Percentiles rank a stretch among this genome's conserved stretches.
phyloP scores from a whole-genome alignment of 2,797 vertebrate genomes.

The Hypotaenidia okinawae region DNA sequence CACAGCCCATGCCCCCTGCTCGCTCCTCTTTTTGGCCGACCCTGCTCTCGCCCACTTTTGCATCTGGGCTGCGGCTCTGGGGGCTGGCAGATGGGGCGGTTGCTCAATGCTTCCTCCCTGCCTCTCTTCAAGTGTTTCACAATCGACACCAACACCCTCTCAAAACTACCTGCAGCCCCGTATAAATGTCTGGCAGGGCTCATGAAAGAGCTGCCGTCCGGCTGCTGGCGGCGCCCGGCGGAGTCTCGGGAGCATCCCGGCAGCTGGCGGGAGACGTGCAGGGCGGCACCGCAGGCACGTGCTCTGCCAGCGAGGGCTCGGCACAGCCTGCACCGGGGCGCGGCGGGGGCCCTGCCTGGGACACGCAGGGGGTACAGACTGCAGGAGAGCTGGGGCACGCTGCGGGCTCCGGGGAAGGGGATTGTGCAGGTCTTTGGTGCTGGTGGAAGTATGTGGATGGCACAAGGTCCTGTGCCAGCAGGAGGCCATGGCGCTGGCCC shows the following conservation, averaged over 20 bases:
- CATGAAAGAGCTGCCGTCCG: neutral
- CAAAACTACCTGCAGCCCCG: neutral
- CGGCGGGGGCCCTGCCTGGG: neutral
- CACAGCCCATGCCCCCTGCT: neutral
- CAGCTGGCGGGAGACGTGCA: neutral
- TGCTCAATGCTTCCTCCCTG: slow-evolving; percentile 10
- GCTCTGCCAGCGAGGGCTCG: neutral
- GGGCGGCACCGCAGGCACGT: neutral
- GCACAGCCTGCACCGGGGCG: neutral
- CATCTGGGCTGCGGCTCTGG: neutral
- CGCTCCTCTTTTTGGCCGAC: rapidly evolving
- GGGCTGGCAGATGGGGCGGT: neutral
- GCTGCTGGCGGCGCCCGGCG: rapidly evolving
- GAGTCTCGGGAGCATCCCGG: neutral
- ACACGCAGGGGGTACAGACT: neutral
- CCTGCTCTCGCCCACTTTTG: neutral
- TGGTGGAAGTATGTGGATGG: rapidly evolving
- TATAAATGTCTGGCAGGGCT: neutral
- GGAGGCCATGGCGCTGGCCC: rapidly evolving
- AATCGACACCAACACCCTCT: neutral
- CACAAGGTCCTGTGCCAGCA: neutral
- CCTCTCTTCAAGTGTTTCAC: neutral
- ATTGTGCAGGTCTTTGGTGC: neutral
- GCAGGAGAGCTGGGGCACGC: rapidly evolving
- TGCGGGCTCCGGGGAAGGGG: neutral